Evolutionary conservation across 2,797 vertebrate genomes (phyloP), one percentile per base, ranked within the genome.

Genomic region (Lateolabrax maculatus): DNA sequence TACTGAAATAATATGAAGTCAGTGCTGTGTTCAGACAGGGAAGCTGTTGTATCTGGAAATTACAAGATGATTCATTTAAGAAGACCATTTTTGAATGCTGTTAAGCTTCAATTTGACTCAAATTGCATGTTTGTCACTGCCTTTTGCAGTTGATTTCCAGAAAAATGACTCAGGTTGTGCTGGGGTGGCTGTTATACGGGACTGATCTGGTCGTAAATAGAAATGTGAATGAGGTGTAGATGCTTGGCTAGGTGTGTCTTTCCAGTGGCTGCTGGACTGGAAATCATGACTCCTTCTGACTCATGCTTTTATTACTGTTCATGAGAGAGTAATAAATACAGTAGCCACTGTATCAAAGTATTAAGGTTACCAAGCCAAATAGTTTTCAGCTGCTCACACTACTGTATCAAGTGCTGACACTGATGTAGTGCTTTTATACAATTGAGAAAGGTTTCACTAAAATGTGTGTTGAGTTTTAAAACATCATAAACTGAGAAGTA

Each of bases 251-350:
- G 81, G 70, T 74, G 77, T 75, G 80, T 73, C 67, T 84, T 79
- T 61, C 72, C 70, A 79, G 72, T 37, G 18, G 63, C 75, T 76
- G 68, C 74, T 77, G 37, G 57, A 70, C 79, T 84, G 73, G 70
- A 87, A 89, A 80, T 80, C 75, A 37, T 71, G 25, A 44, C 53
- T 84, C 48, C 79, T 73, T n/a, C n/a, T n/a, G 80, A 90, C 65
- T 91, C 83, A 88, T 81, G 65, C 69, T 46, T 57, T 78, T 85
- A 62, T 84, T 67, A 82, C 84, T 56, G 69, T 71, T 75, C 80
- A 85, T 71, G 11, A n/a, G 74, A 74, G 75, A 81, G 58, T 71
- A 75, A 63, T 77, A 75, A 75, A 83, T 29, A 37, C 3, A 44
- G 19, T 67, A 56, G 39, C 44, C 46, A 46, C 61, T 67, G 27